Conservation (phyloP, 2,888 invertebrate species). For the Hemithea aestivaria region DNA sequence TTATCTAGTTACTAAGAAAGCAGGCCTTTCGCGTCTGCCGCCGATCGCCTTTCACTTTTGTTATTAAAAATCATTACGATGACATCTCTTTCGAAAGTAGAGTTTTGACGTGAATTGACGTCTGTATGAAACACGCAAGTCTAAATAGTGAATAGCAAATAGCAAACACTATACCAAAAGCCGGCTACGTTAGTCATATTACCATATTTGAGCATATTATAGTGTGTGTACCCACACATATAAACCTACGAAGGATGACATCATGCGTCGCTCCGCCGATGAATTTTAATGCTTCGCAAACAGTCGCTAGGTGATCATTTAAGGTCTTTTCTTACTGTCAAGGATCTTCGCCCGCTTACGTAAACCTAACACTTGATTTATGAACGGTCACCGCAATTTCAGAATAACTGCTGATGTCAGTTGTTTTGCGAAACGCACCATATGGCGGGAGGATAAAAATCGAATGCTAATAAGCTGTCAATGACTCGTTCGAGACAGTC, state of each 20-base stretch:
- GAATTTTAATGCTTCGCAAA: conserved; percentile 62
- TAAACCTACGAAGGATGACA: conserved; percentile 62
- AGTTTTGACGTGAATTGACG: conserved; percentile 31
- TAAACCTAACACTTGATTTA: conserved; percentile 27
- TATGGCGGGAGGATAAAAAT: conserved; percentile 52
- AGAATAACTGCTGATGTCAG: conserved; percentile 20
- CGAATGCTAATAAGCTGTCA: conserved; percentile 50
- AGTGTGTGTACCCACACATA: conserved; percentile 45
- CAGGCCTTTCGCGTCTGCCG: conserved; percentile 38
- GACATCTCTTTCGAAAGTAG: conserved; percentile 52
- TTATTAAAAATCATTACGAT: conserved; percentile 63
- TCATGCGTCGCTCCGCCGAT: conserved; percentile 48
- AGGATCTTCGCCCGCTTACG: conserved; percentile 42
- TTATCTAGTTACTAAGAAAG: conserved; percentile 71
- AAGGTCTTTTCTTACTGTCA: conserved; percentile 42
- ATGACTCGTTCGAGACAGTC: conserved; percentile 52
- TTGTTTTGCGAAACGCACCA: conserved; percentile 28
- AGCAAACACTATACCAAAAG: conserved; percentile 56
- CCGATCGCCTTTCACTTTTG: conserved; percentile 71
- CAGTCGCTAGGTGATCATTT: conserved; percentile 40
- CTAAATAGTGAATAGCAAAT: too few relatives aligned
- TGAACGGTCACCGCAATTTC: conserved; percentile 15
- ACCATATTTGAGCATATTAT: conserved; percentile 61
- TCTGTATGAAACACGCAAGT: conserved; percentile 15
- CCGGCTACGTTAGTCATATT: conserved; percentile 64